Percentiles rank a stretch among this genome's conserved stretches.
These are phyloP conservation scores for Platorchestia sp. DNA, from an alignment of 1,140 invertebrate species.

Conservation along the genomic window DNA sequence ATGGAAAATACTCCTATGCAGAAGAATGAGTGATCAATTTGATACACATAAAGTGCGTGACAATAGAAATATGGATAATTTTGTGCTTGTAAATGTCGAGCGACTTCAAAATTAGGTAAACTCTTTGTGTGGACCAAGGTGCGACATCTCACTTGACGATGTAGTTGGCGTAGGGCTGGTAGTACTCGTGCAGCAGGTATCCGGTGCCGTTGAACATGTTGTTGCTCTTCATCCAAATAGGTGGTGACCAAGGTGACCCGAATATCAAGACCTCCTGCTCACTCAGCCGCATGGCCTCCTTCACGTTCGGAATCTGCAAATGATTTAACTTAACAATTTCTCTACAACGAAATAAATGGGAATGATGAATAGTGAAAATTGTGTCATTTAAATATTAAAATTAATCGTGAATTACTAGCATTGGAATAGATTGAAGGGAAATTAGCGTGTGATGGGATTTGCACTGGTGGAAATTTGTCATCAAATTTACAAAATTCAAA, in stretches of 20 bases:
- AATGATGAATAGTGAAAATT: not conserved
- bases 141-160: slow-evolving; percentile 76
- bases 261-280: slow-evolving; percentile 75
- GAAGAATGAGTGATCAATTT: too few relatives aligned
- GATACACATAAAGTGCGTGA: too few relatives aligned
- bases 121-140: not conserved
- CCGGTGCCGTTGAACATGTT: slow-evolving; percentile 75
- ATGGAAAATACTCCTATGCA: too few relatives aligned
- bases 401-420: not conserved
- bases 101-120: not conserved
- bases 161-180: slow-evolving; percentile 85
- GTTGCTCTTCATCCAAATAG: slow-evolving; percentile 94
- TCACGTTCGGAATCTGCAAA: slow-evolving; percentile 79
- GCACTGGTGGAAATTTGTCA: too few relatives aligned
- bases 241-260: slow-evolving; percentile 86
- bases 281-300: slow-evolving; percentile 72
- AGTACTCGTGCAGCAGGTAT: slow-evolving; percentile 78
- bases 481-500: too few relatives aligned
- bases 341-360: not conserved
- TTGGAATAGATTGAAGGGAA: not conserved
- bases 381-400: not conserved
- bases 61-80: too few relatives aligned
- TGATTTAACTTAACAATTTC: slow-evolving; percentile 33
- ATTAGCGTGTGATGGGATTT: not conserved
- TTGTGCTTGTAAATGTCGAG: not conserved